Percentiles rank a stretch among this genome's conserved stretches.
These are phyloP conservation scores for Rachycentron canadum DNA, from an alignment of 2,797 vertebrate genomes.

Conservation along the genomic window DNA sequence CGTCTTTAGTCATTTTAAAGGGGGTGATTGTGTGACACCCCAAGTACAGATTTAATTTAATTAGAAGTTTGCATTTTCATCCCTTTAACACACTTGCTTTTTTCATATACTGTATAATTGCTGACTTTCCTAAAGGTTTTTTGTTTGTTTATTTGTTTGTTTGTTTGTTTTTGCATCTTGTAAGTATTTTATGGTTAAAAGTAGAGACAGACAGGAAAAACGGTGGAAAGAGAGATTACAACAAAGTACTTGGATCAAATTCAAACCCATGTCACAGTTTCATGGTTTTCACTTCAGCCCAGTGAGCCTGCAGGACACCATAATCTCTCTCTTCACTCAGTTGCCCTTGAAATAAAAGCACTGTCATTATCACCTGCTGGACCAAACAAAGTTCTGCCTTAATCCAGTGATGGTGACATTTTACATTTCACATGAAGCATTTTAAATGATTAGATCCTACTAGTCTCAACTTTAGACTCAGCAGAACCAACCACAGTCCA, in stretches of 20 bases:
- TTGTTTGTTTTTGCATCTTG: slow-evolving; percentile 1
- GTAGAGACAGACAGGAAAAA: slow-evolving; percentile 11
- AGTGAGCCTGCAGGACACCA: slow-evolving; percentile 30
- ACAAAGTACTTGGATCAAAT: slow-evolving; percentile 6
- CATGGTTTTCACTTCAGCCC: slow-evolving; percentile 35
- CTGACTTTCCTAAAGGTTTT: neutral
- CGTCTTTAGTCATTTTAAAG: slow-evolving; percentile 13
- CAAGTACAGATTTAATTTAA: neutral
- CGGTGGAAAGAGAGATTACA: neutral
- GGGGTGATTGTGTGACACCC: neutral
- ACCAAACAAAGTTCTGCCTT: slow-evolving; percentile 9
- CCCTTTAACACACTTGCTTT: neutral
- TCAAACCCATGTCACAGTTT: slow-evolving; percentile 43
- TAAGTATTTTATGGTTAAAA: slow-evolving; percentile 11
- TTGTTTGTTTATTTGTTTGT: too few species aligned
- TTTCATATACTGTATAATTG: neutral
- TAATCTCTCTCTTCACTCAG: slow-evolving; percentile 50
- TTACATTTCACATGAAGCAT: slow-evolving; percentile 17
- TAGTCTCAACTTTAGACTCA: neutral
- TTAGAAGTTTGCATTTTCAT: neutral
- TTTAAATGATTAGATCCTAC: slow-evolving; percentile 17
- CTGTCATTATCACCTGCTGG: slow-evolving; percentile 30
- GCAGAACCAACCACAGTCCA: slow-evolving; percentile 1
- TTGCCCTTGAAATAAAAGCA: slow-evolving; percentile 40
- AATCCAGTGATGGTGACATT: slow-evolving; percentile 28